phyloP scores from a whole-genome alignment of 2,113 vertebrate species.

The Cyanoramphus novaezelandiae region DNA sequence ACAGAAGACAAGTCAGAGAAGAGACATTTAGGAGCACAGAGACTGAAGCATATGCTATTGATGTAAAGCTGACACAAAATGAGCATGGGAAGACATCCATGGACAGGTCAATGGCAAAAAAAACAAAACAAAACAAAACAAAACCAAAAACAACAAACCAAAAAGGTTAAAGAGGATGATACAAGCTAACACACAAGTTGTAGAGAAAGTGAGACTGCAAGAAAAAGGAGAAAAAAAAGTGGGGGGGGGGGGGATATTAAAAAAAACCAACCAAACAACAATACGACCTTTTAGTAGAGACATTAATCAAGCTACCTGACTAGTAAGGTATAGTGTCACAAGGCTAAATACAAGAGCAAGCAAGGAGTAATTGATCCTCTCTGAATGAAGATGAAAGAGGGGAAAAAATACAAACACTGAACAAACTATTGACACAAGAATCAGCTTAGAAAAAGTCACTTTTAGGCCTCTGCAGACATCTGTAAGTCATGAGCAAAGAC shows the following conservation, averaged over 20 bases:
- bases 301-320: not conserved
- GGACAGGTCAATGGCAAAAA: not conserved
- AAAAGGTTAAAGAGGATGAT: not conserved
- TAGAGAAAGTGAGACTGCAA: not conserved
- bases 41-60: not conserved
- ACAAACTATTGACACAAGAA: not conserved
- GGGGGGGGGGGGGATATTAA: not conserved
- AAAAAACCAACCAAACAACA: not conserved
- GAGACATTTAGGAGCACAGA: not conserved
- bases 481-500: not conserved
- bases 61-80: not conserved
- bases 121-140: not conserved
- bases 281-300: not conserved
- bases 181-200: not conserved
- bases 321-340: not conserved
- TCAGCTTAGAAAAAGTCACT: not conserved
- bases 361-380: not conserved
- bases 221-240: not conserved
- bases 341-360: not conserved
- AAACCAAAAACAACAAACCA: not conserved
- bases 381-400: not conserved
- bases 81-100: not conserved
- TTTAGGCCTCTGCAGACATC: not conserved
- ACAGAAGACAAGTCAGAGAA: not conserved
- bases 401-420: not conserved